Conservation (phyloP, 2,888 invertebrate genomes). For the Acrobasis consociella region DNA sequence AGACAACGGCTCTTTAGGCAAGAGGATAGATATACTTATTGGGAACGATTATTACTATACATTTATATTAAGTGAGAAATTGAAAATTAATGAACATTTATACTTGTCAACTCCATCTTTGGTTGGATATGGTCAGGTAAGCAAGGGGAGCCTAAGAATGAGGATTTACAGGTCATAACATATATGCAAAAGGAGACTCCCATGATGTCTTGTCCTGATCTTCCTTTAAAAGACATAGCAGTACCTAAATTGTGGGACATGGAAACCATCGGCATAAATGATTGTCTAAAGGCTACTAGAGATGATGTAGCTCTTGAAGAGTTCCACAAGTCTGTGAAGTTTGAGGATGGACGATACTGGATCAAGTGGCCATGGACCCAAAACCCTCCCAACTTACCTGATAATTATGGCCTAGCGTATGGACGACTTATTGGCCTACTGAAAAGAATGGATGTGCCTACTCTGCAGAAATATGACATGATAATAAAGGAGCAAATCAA, state of each 20-base stretch:
- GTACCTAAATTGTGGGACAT: constrained; percentile 32
- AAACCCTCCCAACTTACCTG: constrained; percentile 26
- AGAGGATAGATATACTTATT: constrained; percentile 29
- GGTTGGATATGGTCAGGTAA: constrained; percentile 33
- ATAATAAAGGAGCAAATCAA: constrained; percentile 21
- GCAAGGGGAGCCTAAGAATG: not conserved
- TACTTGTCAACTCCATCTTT: constrained; percentile 32
- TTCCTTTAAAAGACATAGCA: constrained; percentile 23
- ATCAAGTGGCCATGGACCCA: constrained; percentile 33
- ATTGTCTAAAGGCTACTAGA: constrained; percentile 24
- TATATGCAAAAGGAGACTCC: constrained; percentile 26
- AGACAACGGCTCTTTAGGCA: constrained; percentile 29
- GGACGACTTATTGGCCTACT: constrained; percentile 24
- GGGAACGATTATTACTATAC: constrained; percentile 36
- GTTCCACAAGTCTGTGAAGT: constrained; percentile 29
- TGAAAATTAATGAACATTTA: constrained; percentile 27
- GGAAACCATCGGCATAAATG: constrained; percentile 37
- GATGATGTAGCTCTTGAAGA: constrained; percentile 32
- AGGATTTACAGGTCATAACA: constrained; percentile 28
- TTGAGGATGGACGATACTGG: constrained; percentile 24
- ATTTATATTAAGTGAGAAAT: constrained; percentile 28
- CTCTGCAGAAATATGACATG: constrained; percentile 16
- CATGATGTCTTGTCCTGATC: constrained; percentile 27
- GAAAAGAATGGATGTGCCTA: constrained; percentile 16
- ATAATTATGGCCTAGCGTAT: constrained; percentile 27